Conservation (phyloP, 23 tunicate species). For the Trididemnum nubilum region DNA sequence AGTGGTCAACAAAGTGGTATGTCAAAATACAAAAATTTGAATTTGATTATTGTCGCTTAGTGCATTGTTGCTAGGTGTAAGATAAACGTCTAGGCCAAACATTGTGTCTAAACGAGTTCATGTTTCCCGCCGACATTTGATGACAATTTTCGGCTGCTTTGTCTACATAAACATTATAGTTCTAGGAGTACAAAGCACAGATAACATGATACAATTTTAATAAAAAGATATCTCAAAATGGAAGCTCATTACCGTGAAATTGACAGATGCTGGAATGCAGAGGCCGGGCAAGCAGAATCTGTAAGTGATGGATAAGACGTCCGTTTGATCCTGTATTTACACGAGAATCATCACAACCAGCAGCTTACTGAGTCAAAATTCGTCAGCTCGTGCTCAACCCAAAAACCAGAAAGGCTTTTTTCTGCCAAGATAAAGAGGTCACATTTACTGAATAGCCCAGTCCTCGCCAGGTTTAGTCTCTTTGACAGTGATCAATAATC, state of each 20-base stretch:
- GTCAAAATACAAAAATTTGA: background rate
- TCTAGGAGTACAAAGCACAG: background rate
- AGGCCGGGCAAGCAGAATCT: constrained; percentile 30
- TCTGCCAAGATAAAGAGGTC: constrained; percentile 7
- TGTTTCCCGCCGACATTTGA: background rate
- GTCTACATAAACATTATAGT: background rate
- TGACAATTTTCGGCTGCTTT: background rate
- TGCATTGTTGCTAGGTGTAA: constrained; percentile 13
- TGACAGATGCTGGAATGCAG: constrained; percentile 25
- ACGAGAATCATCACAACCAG: constrained; percentile 20
- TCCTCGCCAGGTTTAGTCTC: background rate
- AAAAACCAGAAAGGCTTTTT: constrained; percentile 13
- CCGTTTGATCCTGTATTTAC: constrained; percentile 24
- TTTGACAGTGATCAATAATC: background rate
- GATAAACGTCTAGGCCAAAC: constrained; percentile 16
- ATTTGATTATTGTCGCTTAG: constrained; percentile 5
- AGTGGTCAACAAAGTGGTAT: background rate
- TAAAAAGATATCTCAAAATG: background rate
- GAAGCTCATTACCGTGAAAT: constrained; percentile 19
- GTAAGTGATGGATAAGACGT: constrained; percentile 17
- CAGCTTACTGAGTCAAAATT: constrained; percentile 13
- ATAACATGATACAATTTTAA: background rate
- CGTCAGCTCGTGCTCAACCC: constrained; percentile 23
- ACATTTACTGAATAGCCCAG: background rate
- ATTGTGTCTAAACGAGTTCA: constrained; percentile 1